Evolutionary conservation across 2,113 vertebrate genomes (phyloP), one percentile per base, ranked within the genome.

Genomic region (Seriola aureovittata): DNA sequence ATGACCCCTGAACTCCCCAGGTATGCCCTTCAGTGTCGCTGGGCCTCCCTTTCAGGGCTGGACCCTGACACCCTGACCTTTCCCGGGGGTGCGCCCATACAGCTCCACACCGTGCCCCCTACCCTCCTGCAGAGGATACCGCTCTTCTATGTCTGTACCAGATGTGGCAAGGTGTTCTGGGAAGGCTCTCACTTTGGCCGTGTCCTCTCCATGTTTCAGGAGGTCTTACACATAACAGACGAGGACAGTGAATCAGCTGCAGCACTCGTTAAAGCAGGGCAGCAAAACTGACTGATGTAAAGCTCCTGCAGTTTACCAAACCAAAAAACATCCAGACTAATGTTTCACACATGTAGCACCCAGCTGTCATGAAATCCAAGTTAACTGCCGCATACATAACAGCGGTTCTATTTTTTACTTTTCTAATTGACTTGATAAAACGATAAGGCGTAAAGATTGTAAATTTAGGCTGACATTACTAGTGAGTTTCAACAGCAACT

Each of bases 161-260:
- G 64, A 74, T 98, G 97, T 0, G 96, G 97, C 74, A 97, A 97
- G 75, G 95, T 98, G 48, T 98, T 98, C 93, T 98, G 98, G 96
- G 97, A 97, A 72, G 97, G 96, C 4, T 96, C 97, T 8, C 97
- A 97, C 88, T 97, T 96, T 8, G 91, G 92, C 48, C 95, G 88
- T 0, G 36, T 97, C 0, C 50, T 96, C 11, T 87, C 93, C 36
- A 95, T 96, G 91, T 97, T 98, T 80, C 87, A 84, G 29, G 95
- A 96, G 2, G 80, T 97, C 64, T 91, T 97, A 9, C 79, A 88
- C 0, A 0, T 93, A 4, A 5, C 80, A 0, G 69, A 90, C 2
- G 73, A 81, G 36, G 86, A 80, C 46, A 23, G n/a, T 17, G 60
- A 75, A 0, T 44, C 77, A 3, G 44, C 73, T 21, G 54, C 50